These are phyloP conservation scores for Abrostola tripartita DNA, from an alignment of 2,888 invertebrate genomes.

Conservation along the genomic window DNA sequence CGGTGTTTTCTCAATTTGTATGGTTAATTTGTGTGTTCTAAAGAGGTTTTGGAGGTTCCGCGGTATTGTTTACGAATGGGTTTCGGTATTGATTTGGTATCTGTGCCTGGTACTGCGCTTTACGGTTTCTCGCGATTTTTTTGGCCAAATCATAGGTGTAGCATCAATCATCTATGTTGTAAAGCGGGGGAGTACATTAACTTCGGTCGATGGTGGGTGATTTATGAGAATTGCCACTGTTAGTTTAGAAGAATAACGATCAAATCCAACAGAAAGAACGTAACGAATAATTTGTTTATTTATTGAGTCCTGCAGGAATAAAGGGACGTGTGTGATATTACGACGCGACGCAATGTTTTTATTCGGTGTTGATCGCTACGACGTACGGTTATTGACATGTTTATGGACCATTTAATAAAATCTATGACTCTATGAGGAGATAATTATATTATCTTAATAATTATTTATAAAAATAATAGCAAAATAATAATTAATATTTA, in stretches of 20 bases:
- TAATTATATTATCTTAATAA: too few species aligned
- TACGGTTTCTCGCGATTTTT: slow-evolving; percentile 49
- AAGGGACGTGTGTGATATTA: too few species aligned
- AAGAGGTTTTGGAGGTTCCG: slow-evolving; percentile 72
- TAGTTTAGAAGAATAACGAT: not conserved
- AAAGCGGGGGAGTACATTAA: slow-evolving; percentile 33
- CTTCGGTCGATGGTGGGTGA: slow-evolving; percentile 23
- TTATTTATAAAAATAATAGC: too few species aligned
- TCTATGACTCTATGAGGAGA: too few species aligned
- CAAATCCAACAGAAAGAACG: not conserved
- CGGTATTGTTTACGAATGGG: slow-evolving; percentile 78
- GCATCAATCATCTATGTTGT: slow-evolving; percentile 50
- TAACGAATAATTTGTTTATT: too few species aligned
- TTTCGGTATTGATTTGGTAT: slow-evolving; percentile 61
- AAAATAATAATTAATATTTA: too few species aligned
- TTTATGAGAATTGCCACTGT: slow-evolving; percentile 23
- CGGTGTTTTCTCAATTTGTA: slow-evolving; percentile 51
- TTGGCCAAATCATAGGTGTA: slow-evolving; percentile 42
- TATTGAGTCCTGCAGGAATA: too few species aligned
- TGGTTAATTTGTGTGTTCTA: slow-evolving; percentile 61
- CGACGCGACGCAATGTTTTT: too few species aligned
- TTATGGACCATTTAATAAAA: too few species aligned
- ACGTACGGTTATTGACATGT: too few species aligned
- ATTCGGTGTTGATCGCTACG: too few species aligned
- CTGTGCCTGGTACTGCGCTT: slow-evolving; percentile 67